A percentile compares a stretch with the other conserved stretches of the same genome.
Evolutionary conservation across 2,888 invertebrate species (phyloP).

Genomic region (Lutraria lutraria): DNA sequence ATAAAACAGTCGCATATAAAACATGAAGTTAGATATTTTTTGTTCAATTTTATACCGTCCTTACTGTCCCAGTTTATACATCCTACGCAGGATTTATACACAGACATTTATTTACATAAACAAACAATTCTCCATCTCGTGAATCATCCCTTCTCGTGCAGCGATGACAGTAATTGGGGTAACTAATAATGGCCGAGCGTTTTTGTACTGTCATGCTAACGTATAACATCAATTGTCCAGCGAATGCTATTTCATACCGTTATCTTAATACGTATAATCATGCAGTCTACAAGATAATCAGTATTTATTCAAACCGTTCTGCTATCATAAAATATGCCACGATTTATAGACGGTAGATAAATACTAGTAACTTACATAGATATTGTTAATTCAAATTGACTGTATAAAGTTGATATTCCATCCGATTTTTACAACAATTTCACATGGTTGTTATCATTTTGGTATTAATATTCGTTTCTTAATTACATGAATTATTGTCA

Average conservation of each 20-base stretch:
- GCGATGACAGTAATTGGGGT: background rate
- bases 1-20: background rate
- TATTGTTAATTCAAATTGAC: too few species aligned
- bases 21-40: background rate
- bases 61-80: background rate
- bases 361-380: too few species aligned
- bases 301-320: background rate
- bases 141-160: background rate
- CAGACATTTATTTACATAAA: constrained; percentile 19
- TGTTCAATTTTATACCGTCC: background rate
- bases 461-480: too few species aligned
- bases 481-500: too few species aligned
- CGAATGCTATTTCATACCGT: background rate
- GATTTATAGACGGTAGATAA: too few species aligned
- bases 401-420: too few species aligned
- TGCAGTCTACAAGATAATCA: background rate
- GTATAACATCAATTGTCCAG: background rate
- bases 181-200: background rate
- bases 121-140: background rate
- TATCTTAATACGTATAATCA: constrained; percentile 1
- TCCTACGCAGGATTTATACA: background rate
- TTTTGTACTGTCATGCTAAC: constrained; percentile 2
- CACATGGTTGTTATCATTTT: too few species aligned
- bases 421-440: too few species aligned
- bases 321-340: background rate